phyloP scores from a whole-genome alignment of 2,888 invertebrate genomes.

The Eupithecia inturbata region DNA sequence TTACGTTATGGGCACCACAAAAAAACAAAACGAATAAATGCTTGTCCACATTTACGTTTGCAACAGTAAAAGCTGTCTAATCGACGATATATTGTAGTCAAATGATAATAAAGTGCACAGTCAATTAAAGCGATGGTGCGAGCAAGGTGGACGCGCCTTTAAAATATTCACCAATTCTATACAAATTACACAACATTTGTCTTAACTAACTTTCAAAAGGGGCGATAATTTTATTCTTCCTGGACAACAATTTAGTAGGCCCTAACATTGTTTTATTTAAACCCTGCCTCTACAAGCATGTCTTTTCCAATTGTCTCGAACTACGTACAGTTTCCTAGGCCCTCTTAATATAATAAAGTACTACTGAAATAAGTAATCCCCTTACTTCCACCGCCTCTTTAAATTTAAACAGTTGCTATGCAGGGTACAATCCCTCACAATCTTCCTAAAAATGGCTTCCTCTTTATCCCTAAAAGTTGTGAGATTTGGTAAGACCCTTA shows the following conservation, averaged over 20 bases:
- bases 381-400: background rate
- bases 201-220: background rate
- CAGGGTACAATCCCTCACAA: background rate
- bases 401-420: background rate
- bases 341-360: background rate
- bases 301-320: background rate
- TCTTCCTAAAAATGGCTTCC: background rate
- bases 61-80: constrained; percentile 12
- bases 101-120: constrained; percentile 21
- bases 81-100: constrained; percentile 20
- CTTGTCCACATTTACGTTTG: constrained; percentile 28
- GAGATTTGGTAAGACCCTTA: background rate
- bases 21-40: background rate
- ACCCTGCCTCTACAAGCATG: background rate
- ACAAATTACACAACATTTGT: background rate
- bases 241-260: background rate
- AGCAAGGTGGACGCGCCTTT: constrained; percentile 23
- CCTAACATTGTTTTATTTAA: background rate
- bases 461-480: background rate
- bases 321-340: background rate
- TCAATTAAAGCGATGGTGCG: constrained; percentile 28
- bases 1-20: background rate
- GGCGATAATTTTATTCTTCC: background rate
- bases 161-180: background rate
- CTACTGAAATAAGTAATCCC: background rate